Base-by-base conservation (phyloP, 1,140 invertebrate species). In the Rhyacophila brunnea region DNA sequence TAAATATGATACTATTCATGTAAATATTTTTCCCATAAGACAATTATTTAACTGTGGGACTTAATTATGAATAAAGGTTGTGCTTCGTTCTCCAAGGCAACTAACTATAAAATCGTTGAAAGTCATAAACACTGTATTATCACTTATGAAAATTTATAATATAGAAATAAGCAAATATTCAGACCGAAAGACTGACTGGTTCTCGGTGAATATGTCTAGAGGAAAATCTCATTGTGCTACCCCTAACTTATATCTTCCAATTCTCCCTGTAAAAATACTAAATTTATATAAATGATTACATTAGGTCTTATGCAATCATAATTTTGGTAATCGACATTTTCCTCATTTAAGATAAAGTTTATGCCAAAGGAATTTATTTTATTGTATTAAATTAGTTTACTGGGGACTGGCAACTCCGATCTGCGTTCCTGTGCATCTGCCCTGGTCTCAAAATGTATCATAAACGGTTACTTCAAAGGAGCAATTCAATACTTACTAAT, bases 291-390 rank as follows among this genome's bases (percentile, higher is more conserved):
- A 34, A 49, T 28, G 15, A 17, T 51, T 38, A 38, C 13, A 28
- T 49, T 23, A 23, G 20, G 13, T 49, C 32, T 49, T 32, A 49
- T 32, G 32, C 32, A 43, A 13, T 45, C 23, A 23, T 45, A 28
- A 45, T 55, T 55, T 20, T 55, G 10, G 15, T 55, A 13, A 52
- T 38, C 15, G 40, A 15, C 15, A 42, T 28, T 52, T 42, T 40
- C 32, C 32, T 45, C 28, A 51, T 18, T 7, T 40, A 40, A 42
- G 17, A 42, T 17, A 42, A 17, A 44, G 17, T 40, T 57, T 51
- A 62, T 58, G 60, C 60, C 60, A 58, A 62, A 51, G 60, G 60
- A 62, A 62, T 62, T 62, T 58, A 58, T 58, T 58, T 62, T 45
- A 11, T 45, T 19, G 43, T 45, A 45, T 15, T 45, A 19, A 15